These are phyloP conservation scores for Tortrix viridana DNA, from an alignment of 2,888 invertebrate species.

Conservation along the genomic window DNA sequence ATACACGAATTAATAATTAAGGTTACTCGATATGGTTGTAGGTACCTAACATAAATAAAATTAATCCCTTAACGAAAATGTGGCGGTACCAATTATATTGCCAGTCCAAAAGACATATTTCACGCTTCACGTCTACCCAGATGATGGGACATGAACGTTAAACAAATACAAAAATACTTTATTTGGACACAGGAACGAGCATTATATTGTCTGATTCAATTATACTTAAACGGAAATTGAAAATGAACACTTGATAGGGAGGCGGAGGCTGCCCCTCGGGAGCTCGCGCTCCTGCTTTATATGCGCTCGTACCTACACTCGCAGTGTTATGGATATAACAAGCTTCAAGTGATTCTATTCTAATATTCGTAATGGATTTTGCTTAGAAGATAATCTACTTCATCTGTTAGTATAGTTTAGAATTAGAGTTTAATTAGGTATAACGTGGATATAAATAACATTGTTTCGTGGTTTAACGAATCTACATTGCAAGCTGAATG, in stretches of 20 bases:
- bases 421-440: conserved; percentile 1
- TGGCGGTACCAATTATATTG: too few species aligned
- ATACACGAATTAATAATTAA: too few species aligned
- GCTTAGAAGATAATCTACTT: conserved; percentile 4
- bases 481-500: too few species aligned
- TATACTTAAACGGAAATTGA: conserved; percentile 73
- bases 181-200: conserved; percentile 37
- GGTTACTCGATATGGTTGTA: too few species aligned
- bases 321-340: conserved; percentile 15
- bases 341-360: conserved; percentile 13
- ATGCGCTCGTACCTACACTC: conserved; percentile 14
- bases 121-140: conserved; percentile 18
- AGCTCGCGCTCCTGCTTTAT: conserved; percentile 34
- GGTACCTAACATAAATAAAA: too few species aligned
- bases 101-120: conserved; percentile 22
- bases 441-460: too few species aligned
- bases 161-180: conserved; percentile 36
- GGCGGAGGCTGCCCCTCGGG: conserved; percentile 47
- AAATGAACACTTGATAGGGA: conserved; percentile 61
- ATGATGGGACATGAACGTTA: conserved; percentile 21
- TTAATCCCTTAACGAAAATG: too few species aligned
- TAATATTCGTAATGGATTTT: conserved; percentile 21
- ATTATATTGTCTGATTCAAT: conserved; percentile 61
- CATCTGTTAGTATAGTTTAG: not conserved
- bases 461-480: too few species aligned